Percentiles rank a stretch among this genome's conserved stretches.
phyloP scores from a whole-genome alignment of 1,140 invertebrate genomes.

The Temnothorax longispinosus region DNA sequence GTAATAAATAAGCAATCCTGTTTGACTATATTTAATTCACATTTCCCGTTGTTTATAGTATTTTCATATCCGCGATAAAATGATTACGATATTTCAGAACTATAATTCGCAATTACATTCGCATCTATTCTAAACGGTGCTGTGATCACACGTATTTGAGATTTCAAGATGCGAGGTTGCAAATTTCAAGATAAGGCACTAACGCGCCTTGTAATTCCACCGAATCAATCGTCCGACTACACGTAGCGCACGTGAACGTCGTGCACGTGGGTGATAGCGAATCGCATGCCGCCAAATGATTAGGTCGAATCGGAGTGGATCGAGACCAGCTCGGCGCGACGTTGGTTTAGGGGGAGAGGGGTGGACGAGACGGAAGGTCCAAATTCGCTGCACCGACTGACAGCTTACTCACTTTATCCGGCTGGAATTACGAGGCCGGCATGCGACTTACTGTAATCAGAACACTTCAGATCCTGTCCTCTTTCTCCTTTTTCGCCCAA shows the following conservation, averaged over 20 bases:
- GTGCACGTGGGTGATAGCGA: slow-evolving; percentile 24
- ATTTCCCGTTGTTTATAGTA: not conserved
- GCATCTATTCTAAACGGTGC: not conserved
- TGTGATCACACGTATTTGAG: not conserved
- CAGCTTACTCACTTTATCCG: slow-evolving; percentile 72
- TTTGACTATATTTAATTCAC: not conserved
- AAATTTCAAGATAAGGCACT: slow-evolving; percentile 19
- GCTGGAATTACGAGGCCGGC: slow-evolving; percentile 67
- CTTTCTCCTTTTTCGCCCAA: not conserved
- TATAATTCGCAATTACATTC: not conserved
- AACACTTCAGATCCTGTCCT: slow-evolving; percentile 41
- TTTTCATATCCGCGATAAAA: not conserved
- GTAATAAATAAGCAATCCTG: not conserved
- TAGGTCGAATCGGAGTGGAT: slow-evolving; percentile 65
- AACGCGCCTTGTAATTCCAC: slow-evolving; percentile 54
- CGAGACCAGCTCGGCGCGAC: slow-evolving; percentile 17
- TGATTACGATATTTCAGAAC: not conserved
- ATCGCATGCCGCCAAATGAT: slow-evolving; percentile 71
- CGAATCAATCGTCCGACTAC: slow-evolving; percentile 62
- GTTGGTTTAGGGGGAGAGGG: not conserved
- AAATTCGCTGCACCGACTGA: slow-evolving; percentile 63
- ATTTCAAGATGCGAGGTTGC: not conserved
- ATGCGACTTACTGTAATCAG: slow-evolving; percentile 62
- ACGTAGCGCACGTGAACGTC: slow-evolving; percentile 20
- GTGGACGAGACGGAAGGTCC: slow-evolving; percentile 23